Evolutionary conservation across 2,888 invertebrate species (phyloP).

Genomic region (Muscina levida): DNA sequence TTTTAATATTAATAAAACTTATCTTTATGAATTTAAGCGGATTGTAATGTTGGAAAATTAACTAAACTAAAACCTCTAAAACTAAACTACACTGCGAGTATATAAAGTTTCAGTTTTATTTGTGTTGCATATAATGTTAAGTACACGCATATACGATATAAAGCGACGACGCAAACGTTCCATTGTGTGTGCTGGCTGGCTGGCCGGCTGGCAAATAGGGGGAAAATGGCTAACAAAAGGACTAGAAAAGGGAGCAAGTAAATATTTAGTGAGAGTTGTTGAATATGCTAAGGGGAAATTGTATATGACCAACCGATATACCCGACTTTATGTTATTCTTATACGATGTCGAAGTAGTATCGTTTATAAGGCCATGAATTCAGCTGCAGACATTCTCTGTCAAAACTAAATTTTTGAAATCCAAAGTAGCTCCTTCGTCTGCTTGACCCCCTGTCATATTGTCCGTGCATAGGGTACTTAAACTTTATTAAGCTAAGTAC

Average conservation of each 20-base stretch:
- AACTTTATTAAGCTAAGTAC: slow-evolving; percentile 55
- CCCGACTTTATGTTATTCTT: too few relatives aligned
- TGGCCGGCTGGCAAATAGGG: too few relatives aligned
- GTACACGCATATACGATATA: slow-evolving; percentile 2
- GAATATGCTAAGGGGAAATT: too few relatives aligned
- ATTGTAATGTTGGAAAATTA: slow-evolving; percentile 49
- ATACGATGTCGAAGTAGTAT: too few relatives aligned
- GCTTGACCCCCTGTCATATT: not conserved
- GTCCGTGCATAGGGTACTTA: not conserved
- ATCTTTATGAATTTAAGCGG: slow-evolving; percentile 66
- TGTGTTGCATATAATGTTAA: not conserved
- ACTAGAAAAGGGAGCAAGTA: too few relatives aligned
- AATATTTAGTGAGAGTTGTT: too few relatives aligned
- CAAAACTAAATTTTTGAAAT: too few relatives aligned
- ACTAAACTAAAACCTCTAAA: not conserved
- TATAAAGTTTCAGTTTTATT: not conserved
- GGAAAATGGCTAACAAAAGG: too few relatives aligned
- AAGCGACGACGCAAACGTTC: slow-evolving; percentile 22
- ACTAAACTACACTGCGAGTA: slow-evolving; percentile 10
- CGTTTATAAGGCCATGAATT: too few relatives aligned
- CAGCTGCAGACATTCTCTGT: too few relatives aligned
- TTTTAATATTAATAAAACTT: slow-evolving; percentile 62
- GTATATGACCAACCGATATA: too few relatives aligned
- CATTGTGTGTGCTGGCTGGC: not conserved
- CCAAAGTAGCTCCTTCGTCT: too few relatives aligned